Percentiles rank a stretch among this genome's conserved stretches.
Evolutionary conservation across 2,888 invertebrate species (phyloP).

Genomic region (Parnassius glacialis): DNA sequence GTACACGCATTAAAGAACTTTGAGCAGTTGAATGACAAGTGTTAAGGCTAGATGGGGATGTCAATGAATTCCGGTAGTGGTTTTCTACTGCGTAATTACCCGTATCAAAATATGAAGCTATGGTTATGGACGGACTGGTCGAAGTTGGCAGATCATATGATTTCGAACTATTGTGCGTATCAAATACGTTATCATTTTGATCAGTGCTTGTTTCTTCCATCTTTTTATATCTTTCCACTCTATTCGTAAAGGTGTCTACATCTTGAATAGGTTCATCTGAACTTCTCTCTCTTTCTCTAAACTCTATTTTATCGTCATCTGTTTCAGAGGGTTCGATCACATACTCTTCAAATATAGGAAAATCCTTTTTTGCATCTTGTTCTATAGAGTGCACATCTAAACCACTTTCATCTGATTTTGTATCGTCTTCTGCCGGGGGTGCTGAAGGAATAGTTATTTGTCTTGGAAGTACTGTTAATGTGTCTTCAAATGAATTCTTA

Average conservation of each 20-base stretch:
- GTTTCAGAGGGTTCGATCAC: constrained; percentile 67
- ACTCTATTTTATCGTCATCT: constrained; percentile 66
- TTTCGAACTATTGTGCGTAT: constrained; percentile 30
- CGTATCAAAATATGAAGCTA: constrained; percentile 72
- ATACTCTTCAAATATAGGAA: constrained; percentile 64
- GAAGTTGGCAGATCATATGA: constrained; percentile 36
- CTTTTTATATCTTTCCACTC: constrained; percentile 65
- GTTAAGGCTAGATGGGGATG: constrained; percentile 39
- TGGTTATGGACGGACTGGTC: constrained; percentile 50
- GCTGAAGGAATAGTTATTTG: constrained; percentile 58
- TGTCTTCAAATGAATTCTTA: constrained; percentile 52
- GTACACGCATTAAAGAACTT: constrained; percentile 44
- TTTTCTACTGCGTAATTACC: constrained; percentile 72
- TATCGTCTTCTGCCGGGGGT: constrained; percentile 59
- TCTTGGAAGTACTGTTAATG: constrained; percentile 38
- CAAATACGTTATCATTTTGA: constrained; percentile 32
- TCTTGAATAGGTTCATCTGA: constrained; percentile 46
- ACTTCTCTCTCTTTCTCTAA: constrained; percentile 44
- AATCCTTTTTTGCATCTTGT: constrained; percentile 70
- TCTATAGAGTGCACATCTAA: constrained; percentile 71
- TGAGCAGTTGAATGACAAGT: constrained; percentile 31
- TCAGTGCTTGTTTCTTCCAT: constrained; percentile 44
- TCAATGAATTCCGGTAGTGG: constrained; percentile 58
- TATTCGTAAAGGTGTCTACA: constrained; percentile 62
- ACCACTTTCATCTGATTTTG: constrained; percentile 62